These are phyloP conservation scores for Mythimna vitellina DNA, from an alignment of 2,888 invertebrate genomes.

Conservation along the genomic window DNA sequence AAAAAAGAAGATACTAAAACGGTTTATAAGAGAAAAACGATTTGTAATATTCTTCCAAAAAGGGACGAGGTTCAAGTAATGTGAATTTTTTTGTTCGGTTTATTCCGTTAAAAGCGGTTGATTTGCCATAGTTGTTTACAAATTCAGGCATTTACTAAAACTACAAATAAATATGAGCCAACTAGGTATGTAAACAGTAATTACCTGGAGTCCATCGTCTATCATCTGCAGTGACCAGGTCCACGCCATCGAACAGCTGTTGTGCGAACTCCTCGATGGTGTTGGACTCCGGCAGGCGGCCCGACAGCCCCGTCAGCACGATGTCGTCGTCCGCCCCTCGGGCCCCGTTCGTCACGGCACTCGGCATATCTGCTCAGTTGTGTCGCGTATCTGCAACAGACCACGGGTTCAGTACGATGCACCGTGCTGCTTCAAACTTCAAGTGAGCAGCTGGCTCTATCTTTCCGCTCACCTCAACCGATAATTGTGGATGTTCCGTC, in stretches of 20 bases:
- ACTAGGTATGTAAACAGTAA: not conserved
- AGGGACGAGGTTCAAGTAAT: too few species aligned
- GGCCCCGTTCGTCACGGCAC: conserved; percentile 81
- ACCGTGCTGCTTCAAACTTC: not conserved
- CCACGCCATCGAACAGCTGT: conserved; percentile 97
- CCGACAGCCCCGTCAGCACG: conserved; percentile 96
- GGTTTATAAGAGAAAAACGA: too few species aligned
- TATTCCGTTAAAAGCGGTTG: not conserved
- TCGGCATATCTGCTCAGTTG: conserved; percentile 77
- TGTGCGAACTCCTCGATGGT: conserved; percentile 98
- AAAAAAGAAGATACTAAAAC: too few species aligned
- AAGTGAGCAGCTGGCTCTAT: not conserved
- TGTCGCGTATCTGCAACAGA: conserved; percentile 73
- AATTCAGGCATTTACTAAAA: not conserved
- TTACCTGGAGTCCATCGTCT: conserved; percentile 95
- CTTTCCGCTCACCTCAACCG: conserved; percentile 46
- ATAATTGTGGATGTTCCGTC: conserved; percentile 27
- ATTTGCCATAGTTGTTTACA: not conserved
- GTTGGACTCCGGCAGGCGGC: conserved; percentile 97
- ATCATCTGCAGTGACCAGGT: conserved; percentile 98
- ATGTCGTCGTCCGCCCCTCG: conserved; percentile 91
- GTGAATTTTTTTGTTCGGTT: too few species aligned
- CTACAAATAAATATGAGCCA: not conserved
- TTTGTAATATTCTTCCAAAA: too few species aligned
- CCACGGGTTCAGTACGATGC: conserved; percentile 39